Evolutionary conservation across 2,113 vertebrate species (phyloP).

Genomic region (Lophura nycthemera): DNA sequence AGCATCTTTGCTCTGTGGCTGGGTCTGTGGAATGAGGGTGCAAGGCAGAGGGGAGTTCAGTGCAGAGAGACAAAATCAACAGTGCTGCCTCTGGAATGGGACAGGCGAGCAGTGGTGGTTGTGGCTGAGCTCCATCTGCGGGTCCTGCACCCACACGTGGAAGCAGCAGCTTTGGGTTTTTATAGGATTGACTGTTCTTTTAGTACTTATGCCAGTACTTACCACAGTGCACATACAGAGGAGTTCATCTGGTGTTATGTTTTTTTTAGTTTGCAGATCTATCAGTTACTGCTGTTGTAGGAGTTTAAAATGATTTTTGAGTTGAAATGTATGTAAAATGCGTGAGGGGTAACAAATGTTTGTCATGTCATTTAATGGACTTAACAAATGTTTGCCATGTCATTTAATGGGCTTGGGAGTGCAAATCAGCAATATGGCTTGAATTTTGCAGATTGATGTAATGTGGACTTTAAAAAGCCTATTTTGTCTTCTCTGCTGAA

Average conservation of each 20-base stretch:
- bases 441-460: neutral
- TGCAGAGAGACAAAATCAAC: neutral
- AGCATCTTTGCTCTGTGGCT: neutral
- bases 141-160: no score
- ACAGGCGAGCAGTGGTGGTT: neutral
- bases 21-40: neutral
- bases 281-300: neutral
- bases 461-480: neutral
- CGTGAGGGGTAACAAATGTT: neutral
- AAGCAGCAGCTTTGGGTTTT: neutral
- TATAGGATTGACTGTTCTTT: neutral
- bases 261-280: neutral
- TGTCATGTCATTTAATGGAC: neutral
- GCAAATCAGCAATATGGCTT: no score
- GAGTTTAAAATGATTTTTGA: neutral
- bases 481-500: neutral
- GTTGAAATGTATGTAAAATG: neutral
- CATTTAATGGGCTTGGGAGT: neutral
- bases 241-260: neutral
- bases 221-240: accelerated
- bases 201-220: no score
- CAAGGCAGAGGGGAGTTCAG: neutral
- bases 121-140: neutral
- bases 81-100: accelerated
- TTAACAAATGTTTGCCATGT: neutral